These are phyloP conservation scores for Tinamus major DNA, from an alignment of 2,797 vertebrate genomes.

Conservation along the genomic window DNA sequence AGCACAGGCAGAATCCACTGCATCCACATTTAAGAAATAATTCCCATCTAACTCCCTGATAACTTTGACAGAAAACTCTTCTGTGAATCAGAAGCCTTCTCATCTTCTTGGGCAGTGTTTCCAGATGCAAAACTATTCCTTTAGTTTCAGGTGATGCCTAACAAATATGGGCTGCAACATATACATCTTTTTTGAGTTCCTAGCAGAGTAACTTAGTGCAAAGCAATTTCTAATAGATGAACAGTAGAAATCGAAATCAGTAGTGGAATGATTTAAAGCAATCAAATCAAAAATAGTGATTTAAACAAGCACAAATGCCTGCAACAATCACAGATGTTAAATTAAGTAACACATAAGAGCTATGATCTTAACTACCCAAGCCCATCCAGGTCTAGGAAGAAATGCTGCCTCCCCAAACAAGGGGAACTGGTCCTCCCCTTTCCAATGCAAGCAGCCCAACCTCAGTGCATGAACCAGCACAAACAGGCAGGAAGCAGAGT, in stretches of 20 bases:
- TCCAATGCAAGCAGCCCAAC: not conserved
- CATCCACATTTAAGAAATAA: not conserved
- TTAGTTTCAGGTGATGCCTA: not conserved
- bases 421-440: not conserved
- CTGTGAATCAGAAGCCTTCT: not conserved
- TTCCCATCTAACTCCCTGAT: not conserved
- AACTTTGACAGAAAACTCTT: slow-evolving; percentile 40
- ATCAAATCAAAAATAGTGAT: not conserved
- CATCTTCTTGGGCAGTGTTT: not conserved
- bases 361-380: not conserved
- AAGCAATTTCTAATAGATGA: not conserved
- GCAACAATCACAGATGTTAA: not conserved
- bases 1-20: not conserved
- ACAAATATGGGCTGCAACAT: not conserved
- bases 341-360: not conserved
- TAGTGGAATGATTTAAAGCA: not conserved
- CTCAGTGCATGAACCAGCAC: not conserved
- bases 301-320: not conserved
- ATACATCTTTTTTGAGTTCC: not conserved
- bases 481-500: not conserved
- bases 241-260: not conserved
- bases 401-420: not conserved
- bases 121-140: not conserved
- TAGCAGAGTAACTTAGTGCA: not conserved
- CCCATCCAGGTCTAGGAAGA: not conserved